Evolutionary conservation across 2,888 invertebrate species (phyloP), one percentile per base, ranked within the genome.

Genomic region (Andrena praecox): DNA sequence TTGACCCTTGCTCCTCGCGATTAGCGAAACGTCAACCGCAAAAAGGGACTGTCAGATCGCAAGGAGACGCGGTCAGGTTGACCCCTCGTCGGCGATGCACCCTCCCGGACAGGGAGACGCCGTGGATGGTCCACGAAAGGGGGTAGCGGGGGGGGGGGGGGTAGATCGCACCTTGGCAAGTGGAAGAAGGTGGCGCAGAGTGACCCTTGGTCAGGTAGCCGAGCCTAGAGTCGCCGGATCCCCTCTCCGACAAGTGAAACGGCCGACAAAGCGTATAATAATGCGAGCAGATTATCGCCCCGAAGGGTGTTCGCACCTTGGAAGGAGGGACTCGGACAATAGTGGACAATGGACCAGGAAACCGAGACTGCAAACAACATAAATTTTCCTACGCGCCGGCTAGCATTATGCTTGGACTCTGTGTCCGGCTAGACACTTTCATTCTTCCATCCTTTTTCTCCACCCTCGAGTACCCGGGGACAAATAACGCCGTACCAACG

Each of bases 121-220:
- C 62, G 56, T 29, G 33, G 71, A 86, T 67, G 56, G 73, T 64
- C 80, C 80, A 72, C 0, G 64, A 66, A 76, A 75, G 72, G 71
- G 54, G 75, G 20, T 20, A 20, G 42, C 29, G 59, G 77, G 42
- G 33, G 59, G 77, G 62, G 29, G 50, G 31, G 31, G 7, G 33
- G 42, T 42, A 42, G 42, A 42, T 29, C 59, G 56, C 82, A 87
- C 85, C 87, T 87, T 86, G 59, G 52, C 70, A 35, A 75, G 52
- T 42, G 73, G 70, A 74, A 52, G 72, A 77, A 85, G 87, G 80
- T 73, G 82, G 73, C 60, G 29, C 77, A 79, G 85, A 93, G 91
- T 93, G 93, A 93, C 93, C 93, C 93, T 86, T 93, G 93, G 93
- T 93, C 93, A 93, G 93, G 93, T 93, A 93, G 91, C 84, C 71